Conservation (phyloP, 2,113 vertebrate genomes). For the Stercorarius parasiticus region DNA sequence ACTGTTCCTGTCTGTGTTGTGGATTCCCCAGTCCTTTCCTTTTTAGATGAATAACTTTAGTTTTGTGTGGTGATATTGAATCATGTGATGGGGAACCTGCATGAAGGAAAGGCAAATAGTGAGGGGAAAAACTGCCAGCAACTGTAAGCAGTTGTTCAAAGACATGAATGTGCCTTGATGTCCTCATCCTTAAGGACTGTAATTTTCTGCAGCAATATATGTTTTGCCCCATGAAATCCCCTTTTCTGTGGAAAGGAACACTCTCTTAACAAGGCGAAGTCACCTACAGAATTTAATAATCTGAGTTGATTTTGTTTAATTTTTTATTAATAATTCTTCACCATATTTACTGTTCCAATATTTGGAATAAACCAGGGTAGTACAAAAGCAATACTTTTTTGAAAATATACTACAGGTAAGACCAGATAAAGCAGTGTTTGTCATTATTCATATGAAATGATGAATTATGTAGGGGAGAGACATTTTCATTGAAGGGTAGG, state of each 20-base stretch:
- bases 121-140: not conserved
- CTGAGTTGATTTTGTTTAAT: not conserved
- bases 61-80: not conserved
- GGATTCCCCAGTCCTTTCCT: not conserved
- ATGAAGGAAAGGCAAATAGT: not conserved
- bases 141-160: not conserved
- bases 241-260: not conserved
- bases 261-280: not conserved
- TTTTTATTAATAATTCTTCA: not conserved
- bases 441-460: not conserved
- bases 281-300: not conserved
- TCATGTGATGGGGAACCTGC: not conserved
- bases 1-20: fast-evolving
- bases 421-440: not conserved
- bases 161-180: not conserved
- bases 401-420: not conserved
- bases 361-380: not conserved
- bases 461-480: not conserved
- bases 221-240: not conserved
- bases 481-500: not conserved
- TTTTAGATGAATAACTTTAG: not conserved
- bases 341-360: not conserved
- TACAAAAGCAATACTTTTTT: not conserved
- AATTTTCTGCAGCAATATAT: not conserved
- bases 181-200: not conserved